A percentile compares a stretch with the other conserved stretches of the same genome.
Conservation (phyloP, 2,113 vertebrate species). For the Cochlearius cochlearius region DNA sequence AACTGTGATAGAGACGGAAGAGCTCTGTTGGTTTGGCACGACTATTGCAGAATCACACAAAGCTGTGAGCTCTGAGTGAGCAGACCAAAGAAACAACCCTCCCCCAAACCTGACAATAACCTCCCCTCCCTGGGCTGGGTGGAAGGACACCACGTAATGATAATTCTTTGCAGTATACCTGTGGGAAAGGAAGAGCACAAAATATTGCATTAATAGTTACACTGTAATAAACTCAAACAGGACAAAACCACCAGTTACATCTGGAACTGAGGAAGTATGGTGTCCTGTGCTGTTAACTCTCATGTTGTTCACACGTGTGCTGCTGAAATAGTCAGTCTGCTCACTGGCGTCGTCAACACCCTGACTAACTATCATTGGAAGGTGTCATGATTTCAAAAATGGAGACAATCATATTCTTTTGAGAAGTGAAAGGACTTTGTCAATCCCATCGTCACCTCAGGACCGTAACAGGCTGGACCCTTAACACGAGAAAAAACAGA, state of each 20-base stretch:
- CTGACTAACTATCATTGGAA: background rate
- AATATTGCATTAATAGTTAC: background rate
- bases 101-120: background rate
- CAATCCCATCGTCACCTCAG: background rate
- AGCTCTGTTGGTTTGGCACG: background rate
- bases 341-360: fast-evolving
- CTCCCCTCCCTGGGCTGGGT: background rate
- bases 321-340: background rate
- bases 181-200: background rate
- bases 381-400: background rate
- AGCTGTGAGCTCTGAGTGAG: background rate
- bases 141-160: background rate
- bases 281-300: background rate
- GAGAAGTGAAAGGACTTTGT: background rate
- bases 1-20: background rate
- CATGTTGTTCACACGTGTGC: background rate
- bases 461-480: background rate
- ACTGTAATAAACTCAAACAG: background rate
- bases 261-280: background rate
- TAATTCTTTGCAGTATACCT: background rate
- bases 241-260: background rate
- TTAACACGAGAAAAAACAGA: background rate
- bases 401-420: background rate
- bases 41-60: background rate
- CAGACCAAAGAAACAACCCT: background rate